Percentiles rank a stretch among this genome's conserved stretches.
Conservation (phyloP, 2,797 vertebrate genomes). For the Hafferia zeledoni region DNA sequence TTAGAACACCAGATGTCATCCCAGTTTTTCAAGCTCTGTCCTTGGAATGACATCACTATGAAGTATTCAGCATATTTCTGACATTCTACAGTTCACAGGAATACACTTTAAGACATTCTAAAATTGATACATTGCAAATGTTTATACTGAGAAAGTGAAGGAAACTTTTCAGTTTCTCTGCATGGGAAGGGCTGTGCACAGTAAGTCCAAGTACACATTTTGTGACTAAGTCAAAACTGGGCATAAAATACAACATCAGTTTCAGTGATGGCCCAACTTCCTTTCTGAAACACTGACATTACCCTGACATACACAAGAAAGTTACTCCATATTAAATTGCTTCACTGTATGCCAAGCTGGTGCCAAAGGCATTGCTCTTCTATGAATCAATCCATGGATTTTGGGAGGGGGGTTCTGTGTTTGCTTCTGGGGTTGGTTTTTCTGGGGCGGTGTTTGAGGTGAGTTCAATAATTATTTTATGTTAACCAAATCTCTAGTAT, state of each 20-base stretch:
- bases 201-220: not conserved
- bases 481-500: not conserved
- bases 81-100: not conserved
- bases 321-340: not conserved
- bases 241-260: not conserved
- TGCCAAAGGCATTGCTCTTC: not conserved
- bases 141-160: not conserved
- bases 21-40: not conserved
- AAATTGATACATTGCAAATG: not conserved
- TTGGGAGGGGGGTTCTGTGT: not conserved
- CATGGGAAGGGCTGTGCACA: not conserved
- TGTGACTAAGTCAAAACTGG: not conserved
- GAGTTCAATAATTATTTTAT: not conserved
- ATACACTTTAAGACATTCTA: not conserved
- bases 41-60: not conserved
- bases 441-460: too few species aligned
- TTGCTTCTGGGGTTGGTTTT: not conserved
- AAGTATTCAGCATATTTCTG: not conserved
- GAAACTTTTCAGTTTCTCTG: not conserved
- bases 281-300: not conserved
- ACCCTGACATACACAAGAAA: not conserved
- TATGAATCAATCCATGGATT: not conserved
- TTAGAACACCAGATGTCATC: not conserved
- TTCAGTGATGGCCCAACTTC: not conserved
- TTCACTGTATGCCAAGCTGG: not conserved